Percentiles rank a stretch among this genome's conserved stretches.
Conservation (phyloP, 1,140 invertebrate genomes). For the Drosophila grimshawi region DNA sequence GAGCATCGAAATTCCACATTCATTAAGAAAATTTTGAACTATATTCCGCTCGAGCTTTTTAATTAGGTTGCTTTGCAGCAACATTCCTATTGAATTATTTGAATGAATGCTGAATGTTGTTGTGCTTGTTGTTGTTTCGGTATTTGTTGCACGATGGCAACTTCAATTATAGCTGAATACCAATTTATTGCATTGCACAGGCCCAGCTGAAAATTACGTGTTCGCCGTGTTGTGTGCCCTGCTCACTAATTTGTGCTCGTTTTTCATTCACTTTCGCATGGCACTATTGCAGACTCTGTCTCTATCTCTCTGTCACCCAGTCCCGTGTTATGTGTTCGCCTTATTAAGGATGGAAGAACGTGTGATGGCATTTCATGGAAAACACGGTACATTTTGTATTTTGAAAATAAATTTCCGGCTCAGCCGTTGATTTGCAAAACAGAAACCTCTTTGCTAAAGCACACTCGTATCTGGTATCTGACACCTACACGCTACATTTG, state of each 20-base stretch:
- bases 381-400: conserved; percentile 64
- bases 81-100: conserved; percentile 13
- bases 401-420: conserved; percentile 77
- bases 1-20: neutral
- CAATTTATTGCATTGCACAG: conserved; percentile 19
- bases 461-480: conserved; percentile 54
- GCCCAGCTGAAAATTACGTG: conserved; percentile 23
- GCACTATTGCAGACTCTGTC: conserved; percentile 3
- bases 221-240: conserved; percentile 25
- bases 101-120: neutral
- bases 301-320: neutral
- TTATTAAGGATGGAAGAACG: conserved; percentile 62
- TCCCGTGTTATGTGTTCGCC: conserved; percentile 40
- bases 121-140: conserved; percentile 11
- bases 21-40: conserved; percentile 3
- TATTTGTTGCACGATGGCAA: conserved; percentile 12
- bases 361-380: conserved; percentile 34
- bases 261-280: conserved; percentile 49
- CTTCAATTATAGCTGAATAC: conserved; percentile 30
- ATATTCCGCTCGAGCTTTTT: neutral
- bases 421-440: conserved; percentile 65
- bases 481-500: conserved; percentile 58
- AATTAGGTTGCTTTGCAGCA: conserved; percentile 10
- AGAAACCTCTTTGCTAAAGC: conserved; percentile 11
- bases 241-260: conserved; percentile 43